Percentiles rank a stretch among this genome's conserved stretches.
These are phyloP conservation scores for Pipistrellus kuhlii DNA, from an alignment of 2,797 vertebrate species.

Conservation along the genomic window DNA sequence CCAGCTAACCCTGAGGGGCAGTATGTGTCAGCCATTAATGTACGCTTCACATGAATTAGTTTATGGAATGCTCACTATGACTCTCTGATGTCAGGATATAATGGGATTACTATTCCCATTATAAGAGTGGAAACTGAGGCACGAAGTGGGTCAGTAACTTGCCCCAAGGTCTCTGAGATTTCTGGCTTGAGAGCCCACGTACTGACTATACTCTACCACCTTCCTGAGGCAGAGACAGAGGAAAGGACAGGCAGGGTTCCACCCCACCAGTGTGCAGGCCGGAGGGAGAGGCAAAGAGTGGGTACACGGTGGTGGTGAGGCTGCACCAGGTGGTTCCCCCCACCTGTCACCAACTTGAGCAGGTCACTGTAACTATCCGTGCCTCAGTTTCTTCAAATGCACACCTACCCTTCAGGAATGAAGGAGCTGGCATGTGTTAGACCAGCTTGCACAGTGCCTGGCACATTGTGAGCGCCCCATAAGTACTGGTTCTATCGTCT, in stretches of 20 bases:
- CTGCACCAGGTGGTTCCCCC: not conserved
- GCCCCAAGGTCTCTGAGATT: not conserved
- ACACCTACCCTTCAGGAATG: not conserved
- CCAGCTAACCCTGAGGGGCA: not conserved
- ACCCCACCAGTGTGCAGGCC: no score
- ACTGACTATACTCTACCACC: no score
- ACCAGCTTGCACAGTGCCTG: not conserved
- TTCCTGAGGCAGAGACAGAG: not conserved
- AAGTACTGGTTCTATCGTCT: not conserved
- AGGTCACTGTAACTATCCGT: not conserved
- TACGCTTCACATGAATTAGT: not conserved
- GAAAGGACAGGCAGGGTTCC: not conserved
- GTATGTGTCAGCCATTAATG: not conserved
- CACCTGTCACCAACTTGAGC: not conserved
- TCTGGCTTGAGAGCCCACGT: not conserved
- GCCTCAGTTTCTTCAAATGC: not conserved
- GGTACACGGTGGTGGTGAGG: not conserved
- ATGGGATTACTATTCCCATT: not conserved
- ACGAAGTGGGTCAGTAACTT: not conserved
- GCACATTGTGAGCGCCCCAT: rapidly evolving
- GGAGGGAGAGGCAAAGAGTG: not conserved
- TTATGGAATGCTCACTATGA: no score
- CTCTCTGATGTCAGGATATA: not conserved
- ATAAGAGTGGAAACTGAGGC: not conserved
- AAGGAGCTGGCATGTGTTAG: rapidly evolving